Conservation (phyloP, 2,797 vertebrate species). For the Cheirogaleus major region DNA sequence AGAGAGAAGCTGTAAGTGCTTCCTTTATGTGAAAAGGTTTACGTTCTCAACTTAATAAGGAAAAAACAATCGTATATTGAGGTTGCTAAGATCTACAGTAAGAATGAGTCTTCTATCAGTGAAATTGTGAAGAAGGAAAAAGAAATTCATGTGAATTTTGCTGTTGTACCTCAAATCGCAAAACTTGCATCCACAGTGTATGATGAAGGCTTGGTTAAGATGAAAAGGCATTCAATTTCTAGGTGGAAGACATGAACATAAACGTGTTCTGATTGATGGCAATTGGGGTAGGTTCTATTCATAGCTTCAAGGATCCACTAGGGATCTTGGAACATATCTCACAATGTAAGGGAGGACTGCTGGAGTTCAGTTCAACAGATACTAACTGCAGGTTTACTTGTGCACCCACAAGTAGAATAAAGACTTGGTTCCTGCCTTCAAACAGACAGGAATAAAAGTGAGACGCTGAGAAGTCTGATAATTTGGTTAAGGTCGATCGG, state of each 20-base stretch:
- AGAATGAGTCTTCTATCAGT: neutral
- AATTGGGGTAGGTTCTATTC: neutral
- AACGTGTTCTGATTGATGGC: neutral
- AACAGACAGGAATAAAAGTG: neutral
- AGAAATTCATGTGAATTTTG: neutral
- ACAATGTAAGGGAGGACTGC: neutral
- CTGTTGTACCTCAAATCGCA: neutral
- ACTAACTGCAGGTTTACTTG: neutral
- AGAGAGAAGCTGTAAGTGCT: neutral
- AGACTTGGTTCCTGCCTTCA: neutral
- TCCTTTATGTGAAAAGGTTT: neutral
- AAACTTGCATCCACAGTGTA: neutral
- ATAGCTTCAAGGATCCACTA: neutral
- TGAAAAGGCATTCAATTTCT: neutral
- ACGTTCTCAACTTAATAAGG: neutral
- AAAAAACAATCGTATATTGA: neutral
- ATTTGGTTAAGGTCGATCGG: neutral
- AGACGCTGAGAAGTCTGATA: neutral
- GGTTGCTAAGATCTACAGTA: neutral
- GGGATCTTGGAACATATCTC: neutral
- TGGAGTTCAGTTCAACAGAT: neutral
- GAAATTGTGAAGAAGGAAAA: neutral
- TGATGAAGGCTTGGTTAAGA: neutral
- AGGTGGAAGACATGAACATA: neutral
- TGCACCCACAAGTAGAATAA: neutral